Evolutionary conservation across 2,797 vertebrate genomes (phyloP).

Genomic region (Rousettus madagascariensis): DNA sequence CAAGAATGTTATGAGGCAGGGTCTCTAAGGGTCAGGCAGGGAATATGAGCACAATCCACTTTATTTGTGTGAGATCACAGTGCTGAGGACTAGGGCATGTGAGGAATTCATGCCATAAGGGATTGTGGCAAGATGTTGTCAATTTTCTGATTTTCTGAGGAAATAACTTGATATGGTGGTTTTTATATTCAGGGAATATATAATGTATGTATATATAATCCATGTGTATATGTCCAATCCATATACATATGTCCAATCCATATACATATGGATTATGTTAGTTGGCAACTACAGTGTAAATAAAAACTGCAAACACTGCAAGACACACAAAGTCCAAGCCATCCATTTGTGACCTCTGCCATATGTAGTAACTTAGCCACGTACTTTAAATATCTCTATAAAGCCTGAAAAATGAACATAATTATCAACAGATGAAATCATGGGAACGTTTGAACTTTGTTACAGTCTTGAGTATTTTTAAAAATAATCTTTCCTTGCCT

Average conservation of each 20-base stretch:
- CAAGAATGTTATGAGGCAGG: neutral
- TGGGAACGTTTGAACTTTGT: neutral
- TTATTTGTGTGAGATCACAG: neutral
- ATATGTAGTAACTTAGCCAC: neutral
- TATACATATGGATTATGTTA: neutral
- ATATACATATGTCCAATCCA: neutral
- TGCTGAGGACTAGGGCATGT: neutral
- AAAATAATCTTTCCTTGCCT: neutral
- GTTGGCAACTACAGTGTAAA: neutral
- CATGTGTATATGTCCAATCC: neutral
- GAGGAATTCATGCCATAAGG: neutral
- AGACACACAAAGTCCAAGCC: neutral
- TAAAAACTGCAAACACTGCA: neutral
- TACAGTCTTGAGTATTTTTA: neutral
- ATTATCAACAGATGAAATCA: neutral
- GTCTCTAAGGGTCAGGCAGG: neutral
- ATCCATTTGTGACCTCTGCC: neutral
- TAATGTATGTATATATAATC: neutral
- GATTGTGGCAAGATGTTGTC: neutral
- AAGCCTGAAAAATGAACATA: constrained; percentile 5
- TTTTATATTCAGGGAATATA: neutral
- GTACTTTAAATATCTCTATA: neutral
- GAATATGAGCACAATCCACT: neutral
- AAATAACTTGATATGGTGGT: neutral
- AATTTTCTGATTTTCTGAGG: constrained; percentile 18